Base-by-base conservation (phyloP, 2,797 vertebrate species). In the Hoplostethus mediterraneus region DNA sequence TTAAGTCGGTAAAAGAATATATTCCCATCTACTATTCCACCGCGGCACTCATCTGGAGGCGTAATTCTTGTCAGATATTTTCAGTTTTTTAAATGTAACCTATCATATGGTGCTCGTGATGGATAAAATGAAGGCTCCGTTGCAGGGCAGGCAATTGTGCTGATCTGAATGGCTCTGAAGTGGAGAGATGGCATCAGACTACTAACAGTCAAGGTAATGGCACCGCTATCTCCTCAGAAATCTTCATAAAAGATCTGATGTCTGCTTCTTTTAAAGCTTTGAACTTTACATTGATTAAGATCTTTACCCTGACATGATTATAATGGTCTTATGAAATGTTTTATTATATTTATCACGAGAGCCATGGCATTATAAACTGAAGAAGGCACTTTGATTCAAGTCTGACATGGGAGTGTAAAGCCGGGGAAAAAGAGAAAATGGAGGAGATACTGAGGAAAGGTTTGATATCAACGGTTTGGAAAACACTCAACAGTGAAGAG, bases 201-300 rank as follows among this genome's bases (percentile, higher is more conserved):
- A 28, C 28, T 89, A 89, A 94, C 88, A 92, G 84, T 54, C n/a
- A 28, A 75, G 89, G 85, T 87, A 91, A 92, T 54, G 84, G 87
- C 90, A 87, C 87, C 71, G 66, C 88, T 90, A 89, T 93, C 74
- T 80, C 71, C 80, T 84, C 85, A 89, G 65, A 62, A 85, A 85
- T 85, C 74, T 72, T 86, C 71, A 79, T 89, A 85, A 79, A 83
- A 81, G 75, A 87, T 90, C 86, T 75, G 67, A 87, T 89, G 60
- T 67, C 89, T 70, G 83, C 90, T 92, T 93, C 87, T 74, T 93
- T 92, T 83, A 90, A 90, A 89, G 90, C 79, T 87, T 90, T 92
- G 74, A 94, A 93, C 81, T 94, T 93, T 92, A 91, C 85, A 81
- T 85, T 94, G 91, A 95, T 95, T 95, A 95, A 92, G 87, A 93